Percentiles rank a stretch among this genome's conserved stretches.
Conservation (phyloP, 2,113 vertebrate species). For the Corapipo altera region DNA sequence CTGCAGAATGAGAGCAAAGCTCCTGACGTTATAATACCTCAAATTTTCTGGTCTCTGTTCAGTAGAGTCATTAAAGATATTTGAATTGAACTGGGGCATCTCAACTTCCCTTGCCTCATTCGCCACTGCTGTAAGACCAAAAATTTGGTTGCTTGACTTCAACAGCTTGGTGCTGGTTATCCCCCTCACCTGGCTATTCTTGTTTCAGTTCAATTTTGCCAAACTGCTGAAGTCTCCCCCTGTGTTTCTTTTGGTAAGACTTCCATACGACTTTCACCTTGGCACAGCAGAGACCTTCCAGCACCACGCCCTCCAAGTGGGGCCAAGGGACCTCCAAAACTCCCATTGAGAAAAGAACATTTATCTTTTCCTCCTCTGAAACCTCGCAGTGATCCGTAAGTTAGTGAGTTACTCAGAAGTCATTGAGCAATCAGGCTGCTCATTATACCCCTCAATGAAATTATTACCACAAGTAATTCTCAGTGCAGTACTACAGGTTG, state of each 20-base stretch:
- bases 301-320: fast-evolving
- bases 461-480: background rate
- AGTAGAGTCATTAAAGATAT: background rate
- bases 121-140: background rate
- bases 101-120: background rate
- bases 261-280: background rate
- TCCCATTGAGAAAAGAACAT: background rate
- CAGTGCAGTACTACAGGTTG: background rate
- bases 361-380: background rate
- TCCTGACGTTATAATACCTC: background rate
- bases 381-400: background rate
- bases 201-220: background rate
- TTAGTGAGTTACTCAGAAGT: background rate
- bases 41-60: background rate
- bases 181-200: background rate
- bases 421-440: background rate
- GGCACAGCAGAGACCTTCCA: background rate
- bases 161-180: background rate
- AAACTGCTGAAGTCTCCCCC: background rate
- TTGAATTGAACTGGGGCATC: background rate
- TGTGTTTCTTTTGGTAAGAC: background rate
- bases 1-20: background rate
- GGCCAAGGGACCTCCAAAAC: background rate
- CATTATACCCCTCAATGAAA: background rate
- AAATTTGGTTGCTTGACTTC: background rate